Percentiles rank a stretch among this genome's conserved stretches.
phyloP scores from a whole-genome alignment of 2,797 vertebrate species.

The Macroramphosus scolopax region DNA sequence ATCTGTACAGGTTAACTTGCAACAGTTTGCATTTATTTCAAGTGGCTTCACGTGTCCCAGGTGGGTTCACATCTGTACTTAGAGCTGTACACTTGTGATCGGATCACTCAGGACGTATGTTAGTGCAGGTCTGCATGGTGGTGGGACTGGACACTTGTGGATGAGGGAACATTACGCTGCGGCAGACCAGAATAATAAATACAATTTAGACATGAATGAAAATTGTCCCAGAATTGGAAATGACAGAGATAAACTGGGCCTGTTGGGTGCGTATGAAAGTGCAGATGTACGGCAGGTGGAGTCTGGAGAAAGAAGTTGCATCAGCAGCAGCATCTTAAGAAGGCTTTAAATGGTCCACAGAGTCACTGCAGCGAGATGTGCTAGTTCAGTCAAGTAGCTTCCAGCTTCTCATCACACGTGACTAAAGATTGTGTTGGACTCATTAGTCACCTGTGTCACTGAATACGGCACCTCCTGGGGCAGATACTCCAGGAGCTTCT shows the following conservation, averaged over 20 bases:
- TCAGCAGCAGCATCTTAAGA: neutral
- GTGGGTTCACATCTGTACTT: no score
- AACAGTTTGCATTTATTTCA: no score
- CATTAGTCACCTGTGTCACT: constrained; percentile 81
- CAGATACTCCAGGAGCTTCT: constrained; percentile 88
- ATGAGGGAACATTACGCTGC: neutral
- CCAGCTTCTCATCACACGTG: constrained; percentile 5
- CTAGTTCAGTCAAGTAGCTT: constrained; percentile 7
- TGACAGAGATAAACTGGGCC: neutral
- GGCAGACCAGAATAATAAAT: neutral
- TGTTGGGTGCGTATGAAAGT: neutral
- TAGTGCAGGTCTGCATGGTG: no score
- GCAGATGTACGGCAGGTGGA: no score
- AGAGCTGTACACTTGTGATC: no score
- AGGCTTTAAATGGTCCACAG: constrained; percentile 9
- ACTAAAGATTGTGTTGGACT: no score
- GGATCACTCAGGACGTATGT: no score
- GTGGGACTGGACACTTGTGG: no score
- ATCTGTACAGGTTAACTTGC: no score
- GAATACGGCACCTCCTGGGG: constrained; percentile 91
- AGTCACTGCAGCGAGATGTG: constrained; percentile 14
- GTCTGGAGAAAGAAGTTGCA: neutral
- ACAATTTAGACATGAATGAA: neutral
- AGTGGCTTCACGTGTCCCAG: no score
- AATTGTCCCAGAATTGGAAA: neutral